Evolutionary conservation across 2,888 invertebrate genomes (phyloP).

Genomic region (Acronicta leporina): DNA sequence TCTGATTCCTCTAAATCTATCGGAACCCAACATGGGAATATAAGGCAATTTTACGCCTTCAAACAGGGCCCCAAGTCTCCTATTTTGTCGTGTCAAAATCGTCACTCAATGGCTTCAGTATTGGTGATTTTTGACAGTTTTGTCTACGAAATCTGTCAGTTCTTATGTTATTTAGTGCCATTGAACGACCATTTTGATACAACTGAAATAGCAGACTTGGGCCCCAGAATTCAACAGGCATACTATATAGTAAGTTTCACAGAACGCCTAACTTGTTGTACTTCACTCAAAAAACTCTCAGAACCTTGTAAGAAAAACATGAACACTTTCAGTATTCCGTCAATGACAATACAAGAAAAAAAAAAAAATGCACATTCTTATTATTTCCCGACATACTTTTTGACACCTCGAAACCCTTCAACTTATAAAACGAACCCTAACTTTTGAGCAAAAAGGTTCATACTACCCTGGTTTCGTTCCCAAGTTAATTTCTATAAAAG

Average conservation of each 20-base stretch:
- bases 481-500: conserved; percentile 43
- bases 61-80: too few relatives aligned
- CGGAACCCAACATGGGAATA: too few relatives aligned
- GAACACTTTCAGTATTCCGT: not conserved
- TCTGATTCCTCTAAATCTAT: too few relatives aligned
- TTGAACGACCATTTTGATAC: too few relatives aligned
- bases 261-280: not conserved
- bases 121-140: too few relatives aligned
- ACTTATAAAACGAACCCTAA: conserved; percentile 9
- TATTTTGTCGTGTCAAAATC: too few relatives aligned
- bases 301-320: conserved; percentile 2
- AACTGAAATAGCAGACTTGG: too few relatives aligned
- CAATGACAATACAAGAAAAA: conserved; percentile 5
- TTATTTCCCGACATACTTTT: conserved; percentile 45
- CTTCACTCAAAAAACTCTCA: not conserved
- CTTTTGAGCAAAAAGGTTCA: not conserved
- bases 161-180: too few relatives aligned
- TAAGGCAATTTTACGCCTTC: too few relatives aligned
- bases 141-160: too few relatives aligned
- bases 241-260: not conserved
- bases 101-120: too few relatives aligned
- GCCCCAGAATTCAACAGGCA: too few relatives aligned
- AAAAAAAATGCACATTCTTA: conserved; percentile 7
- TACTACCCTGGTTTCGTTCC: not conserved
- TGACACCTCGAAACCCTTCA: conserved; percentile 11